These are phyloP conservation scores for Drosophila prostipennis DNA, from an alignment of 2,888 invertebrate species.

Conservation along the genomic window DNA sequence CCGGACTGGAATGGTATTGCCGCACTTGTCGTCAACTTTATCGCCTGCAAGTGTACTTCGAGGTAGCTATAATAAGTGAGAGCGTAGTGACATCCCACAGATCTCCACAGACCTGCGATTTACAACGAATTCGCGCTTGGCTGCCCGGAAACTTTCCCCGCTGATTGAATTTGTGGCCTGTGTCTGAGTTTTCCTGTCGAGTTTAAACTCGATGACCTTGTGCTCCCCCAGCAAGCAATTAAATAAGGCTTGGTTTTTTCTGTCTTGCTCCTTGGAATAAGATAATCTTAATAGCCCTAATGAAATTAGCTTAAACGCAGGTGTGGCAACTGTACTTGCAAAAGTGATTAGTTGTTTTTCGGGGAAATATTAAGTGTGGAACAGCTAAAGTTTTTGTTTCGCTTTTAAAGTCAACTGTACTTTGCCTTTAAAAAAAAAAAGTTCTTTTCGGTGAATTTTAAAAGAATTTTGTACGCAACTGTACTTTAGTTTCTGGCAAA, in stretches of 20 bases:
- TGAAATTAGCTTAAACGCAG: conserved; percentile 3
- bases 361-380: neutral
- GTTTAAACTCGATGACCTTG: conserved; percentile 17
- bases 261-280: neutral
- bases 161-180: conserved; percentile 27
- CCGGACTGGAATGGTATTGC: conserved; percentile 81
- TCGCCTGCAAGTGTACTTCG: conserved; percentile 83
- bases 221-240: neutral
- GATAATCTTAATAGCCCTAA: conserved; percentile 1
- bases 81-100: neutral
- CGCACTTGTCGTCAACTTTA: conserved; percentile 81
- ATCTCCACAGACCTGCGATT: neutral
- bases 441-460: too few relatives aligned
- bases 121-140: conserved; percentile 3
- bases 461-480: neutral
- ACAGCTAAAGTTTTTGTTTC: too few relatives aligned
- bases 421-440: too few relatives aligned
- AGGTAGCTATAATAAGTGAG: conserved; percentile 70
- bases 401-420: too few relatives aligned
- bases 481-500: too few relatives aligned
- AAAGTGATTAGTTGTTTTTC: neutral
- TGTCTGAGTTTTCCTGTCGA: neutral
- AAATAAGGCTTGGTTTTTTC: neutral
- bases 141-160: neutral
- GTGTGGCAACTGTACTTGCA: conserved; percentile 1